phyloP scores from a whole-genome alignment of 2,888 invertebrate genomes.

The Cartodere bifasciata region DNA sequence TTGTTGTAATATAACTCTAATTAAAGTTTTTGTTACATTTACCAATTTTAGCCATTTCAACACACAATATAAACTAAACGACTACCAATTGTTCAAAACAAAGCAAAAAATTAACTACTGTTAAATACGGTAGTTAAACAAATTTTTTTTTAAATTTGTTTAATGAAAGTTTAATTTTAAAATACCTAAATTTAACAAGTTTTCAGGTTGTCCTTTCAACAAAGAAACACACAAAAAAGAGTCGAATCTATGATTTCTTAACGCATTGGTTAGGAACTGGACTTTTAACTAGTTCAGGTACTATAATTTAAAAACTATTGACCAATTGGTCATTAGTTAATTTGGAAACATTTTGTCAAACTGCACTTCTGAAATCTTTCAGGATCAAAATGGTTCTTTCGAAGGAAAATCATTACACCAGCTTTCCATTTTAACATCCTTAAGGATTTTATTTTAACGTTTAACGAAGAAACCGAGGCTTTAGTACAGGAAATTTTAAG shows the following conservation, averaged over 20 bases:
- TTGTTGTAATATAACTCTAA: too few relatives aligned
- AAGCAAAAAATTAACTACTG: too few relatives aligned
- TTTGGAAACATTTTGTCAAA: constrained; percentile 1
- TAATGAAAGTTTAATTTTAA: too few relatives aligned
- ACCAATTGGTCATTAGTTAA: too few relatives aligned
- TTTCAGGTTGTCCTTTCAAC: background rate
- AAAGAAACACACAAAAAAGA: background rate
- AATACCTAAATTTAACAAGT: too few relatives aligned
- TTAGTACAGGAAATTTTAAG: background rate
- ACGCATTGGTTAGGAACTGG: background rate
- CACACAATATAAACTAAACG: too few relatives aligned
- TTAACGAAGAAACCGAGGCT: background rate
- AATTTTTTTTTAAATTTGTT: too few relatives aligned
- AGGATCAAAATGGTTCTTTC: background rate
- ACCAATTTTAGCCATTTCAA: too few relatives aligned
- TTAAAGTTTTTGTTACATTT: too few relatives aligned
- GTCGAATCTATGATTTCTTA: background rate
- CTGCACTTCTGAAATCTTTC: background rate
- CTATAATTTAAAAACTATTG: background rate
- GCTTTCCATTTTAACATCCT: constrained; percentile 1
- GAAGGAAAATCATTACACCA: constrained; percentile 1
- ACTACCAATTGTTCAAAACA: too few relatives aligned
- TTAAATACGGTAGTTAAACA: too few relatives aligned
- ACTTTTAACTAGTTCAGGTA: constrained; percentile 1
- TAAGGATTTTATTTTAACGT: background rate